Conservation (phyloP, 2,888 invertebrate species). For the Caenorhabditis plicata region DNA sequence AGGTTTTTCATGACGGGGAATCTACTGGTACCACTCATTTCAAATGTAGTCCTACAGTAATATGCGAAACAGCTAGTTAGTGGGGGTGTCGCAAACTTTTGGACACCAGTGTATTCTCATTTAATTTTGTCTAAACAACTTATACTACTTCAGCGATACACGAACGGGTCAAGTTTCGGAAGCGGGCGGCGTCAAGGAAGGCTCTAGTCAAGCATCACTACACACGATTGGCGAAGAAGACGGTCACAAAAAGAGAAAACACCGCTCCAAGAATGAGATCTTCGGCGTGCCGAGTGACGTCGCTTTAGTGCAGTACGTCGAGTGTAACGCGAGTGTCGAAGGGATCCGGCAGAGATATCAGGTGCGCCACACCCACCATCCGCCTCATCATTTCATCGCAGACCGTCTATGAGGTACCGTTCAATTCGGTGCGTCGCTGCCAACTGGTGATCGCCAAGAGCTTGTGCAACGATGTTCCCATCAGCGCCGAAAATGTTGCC, state of each 20-base stretch:
- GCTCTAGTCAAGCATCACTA: conserved; percentile 5
- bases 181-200: conserved; percentile 29
- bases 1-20: too few relatives aligned
- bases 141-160: conserved; percentile 50
- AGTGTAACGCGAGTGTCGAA: conserved; percentile 54
- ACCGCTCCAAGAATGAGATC: conserved; percentile 36
- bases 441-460: conserved; percentile 58
- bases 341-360: conserved; percentile 61
- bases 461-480: conserved; percentile 31
- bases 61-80: too few relatives aligned
- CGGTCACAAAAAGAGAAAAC: conserved; percentile 1
- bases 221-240: conserved; percentile 10
- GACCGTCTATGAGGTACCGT: conserved; percentile 59
- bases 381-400: conserved; percentile 6
- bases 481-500: conserved; percentile 7
- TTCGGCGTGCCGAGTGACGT: conserved; percentile 62
- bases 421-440: conserved; percentile 61
- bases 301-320: conserved; percentile 61
- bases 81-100: too few relatives aligned
- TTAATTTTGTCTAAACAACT: background rate
- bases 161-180: conserved; percentile 56
- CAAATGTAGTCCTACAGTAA: too few relatives aligned
- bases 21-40: too few relatives aligned
- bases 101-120: background rate
- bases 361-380: conserved; percentile 9